Percentiles rank a stretch among this genome's conserved stretches.
Evolutionary conservation across 2,113 vertebrate genomes (phyloP).

Genomic region (Ophthalmolycus amberensis): DNA sequence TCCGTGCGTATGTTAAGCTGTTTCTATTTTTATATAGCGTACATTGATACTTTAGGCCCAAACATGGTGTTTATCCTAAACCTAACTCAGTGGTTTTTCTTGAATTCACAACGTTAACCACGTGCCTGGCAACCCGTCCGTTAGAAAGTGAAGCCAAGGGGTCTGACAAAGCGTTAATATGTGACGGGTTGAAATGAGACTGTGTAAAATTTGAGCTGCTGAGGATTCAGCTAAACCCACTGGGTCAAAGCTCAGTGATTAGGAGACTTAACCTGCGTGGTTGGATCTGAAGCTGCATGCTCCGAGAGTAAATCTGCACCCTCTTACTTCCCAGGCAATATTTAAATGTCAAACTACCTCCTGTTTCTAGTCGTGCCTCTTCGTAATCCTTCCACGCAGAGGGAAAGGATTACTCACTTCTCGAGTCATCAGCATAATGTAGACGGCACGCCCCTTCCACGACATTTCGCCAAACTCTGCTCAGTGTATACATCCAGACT

Average conservation of each 20-base stretch:
- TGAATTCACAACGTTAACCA: too few relatives aligned
- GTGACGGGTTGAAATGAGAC: background rate
- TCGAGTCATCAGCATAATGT: constrained; percentile 23
- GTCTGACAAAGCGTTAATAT: too few relatives aligned
- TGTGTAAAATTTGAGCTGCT: background rate
- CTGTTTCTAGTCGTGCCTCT: constrained; percentile 24
- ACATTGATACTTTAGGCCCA: too few relatives aligned
- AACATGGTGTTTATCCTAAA: too few relatives aligned
- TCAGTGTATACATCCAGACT: background rate
- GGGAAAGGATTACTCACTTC: constrained; percentile 37
- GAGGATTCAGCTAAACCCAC: background rate
- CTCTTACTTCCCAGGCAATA: constrained; percentile 19
- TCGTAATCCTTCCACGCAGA: constrained; percentile 20
- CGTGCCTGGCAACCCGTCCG: too few relatives aligned
- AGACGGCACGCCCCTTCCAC: background rate
- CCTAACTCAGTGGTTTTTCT: too few relatives aligned
- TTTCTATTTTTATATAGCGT: too few relatives aligned
- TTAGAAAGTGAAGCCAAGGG: too few relatives aligned
- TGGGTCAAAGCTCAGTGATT: background rate
- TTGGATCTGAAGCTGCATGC: background rate
- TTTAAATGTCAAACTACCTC: constrained; percentile 37
- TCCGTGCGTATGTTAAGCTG: too few relatives aligned
- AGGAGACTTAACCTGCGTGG: background rate
- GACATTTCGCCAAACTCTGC: background rate
- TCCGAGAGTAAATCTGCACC: constrained; percentile 14